A percentile compares a stretch with the other conserved stretches of the same genome.
Evolutionary conservation across 37 sponge, comb jelly and placozoan species (phyloP).

Genomic region (Cliona cf. orientalis): DNA sequence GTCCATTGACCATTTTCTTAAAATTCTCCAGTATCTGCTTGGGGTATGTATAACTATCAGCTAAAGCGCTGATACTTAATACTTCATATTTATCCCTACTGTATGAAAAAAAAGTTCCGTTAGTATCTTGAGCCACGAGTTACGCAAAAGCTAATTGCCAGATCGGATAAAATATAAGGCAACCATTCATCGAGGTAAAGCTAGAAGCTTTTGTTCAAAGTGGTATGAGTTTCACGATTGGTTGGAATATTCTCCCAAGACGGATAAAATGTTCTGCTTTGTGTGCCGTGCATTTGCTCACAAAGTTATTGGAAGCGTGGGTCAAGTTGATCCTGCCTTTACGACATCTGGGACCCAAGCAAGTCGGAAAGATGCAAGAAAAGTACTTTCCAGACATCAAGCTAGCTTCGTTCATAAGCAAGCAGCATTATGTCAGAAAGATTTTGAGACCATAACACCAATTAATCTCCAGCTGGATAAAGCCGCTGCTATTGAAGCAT

Average conservation of each 20-base stretch:
- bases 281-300: conserved; percentile 16
- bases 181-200: neutral
- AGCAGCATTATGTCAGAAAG: conserved; percentile 3
- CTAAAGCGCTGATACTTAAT: neutral
- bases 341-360: conserved; percentile 21
- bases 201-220: conserved; percentile 15
- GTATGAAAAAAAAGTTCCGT: conserved; percentile 3
- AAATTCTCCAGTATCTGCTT: neutral
- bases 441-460: conserved; percentile 1
- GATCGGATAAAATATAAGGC: conserved; percentile 7
- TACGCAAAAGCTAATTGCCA: neutral
- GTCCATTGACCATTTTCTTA: conserved; percentile 5
- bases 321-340: conserved; percentile 25
- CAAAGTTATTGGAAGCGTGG: conserved; percentile 4
- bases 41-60: neutral
- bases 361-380: conserved; percentile 20
- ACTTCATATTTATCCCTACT: neutral
- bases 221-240: conserved; percentile 8
- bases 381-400: conserved; percentile 20
- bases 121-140: neutral
- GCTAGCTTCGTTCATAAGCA: conserved; percentile 24
- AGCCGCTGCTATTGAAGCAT: neutral
- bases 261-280: conserved; percentile 4
- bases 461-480: conserved; percentile 19
- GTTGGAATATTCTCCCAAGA: conserved; percentile 1